phyloP scores from a whole-genome alignment of 1,140 invertebrate genomes.

The Drosophila trapezifrons region DNA sequence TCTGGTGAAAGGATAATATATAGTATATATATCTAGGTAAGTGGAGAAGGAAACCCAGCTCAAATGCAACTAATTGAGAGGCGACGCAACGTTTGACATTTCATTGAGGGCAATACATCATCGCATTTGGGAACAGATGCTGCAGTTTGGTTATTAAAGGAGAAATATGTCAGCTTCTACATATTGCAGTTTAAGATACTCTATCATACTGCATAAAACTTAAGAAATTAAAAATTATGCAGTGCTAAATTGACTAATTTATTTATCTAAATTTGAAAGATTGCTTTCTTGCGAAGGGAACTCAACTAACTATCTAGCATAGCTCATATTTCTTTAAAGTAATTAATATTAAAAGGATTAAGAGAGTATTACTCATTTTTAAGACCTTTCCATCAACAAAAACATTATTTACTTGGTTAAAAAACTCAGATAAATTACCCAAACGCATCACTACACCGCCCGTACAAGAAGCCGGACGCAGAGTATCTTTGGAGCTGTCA shows the following conservation, averaged over 20 bases:
- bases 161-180: too few species aligned
- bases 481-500: slow-evolving; percentile 47
- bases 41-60: neutral
- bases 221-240: fast-evolving
- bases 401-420: neutral
- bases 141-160: slow-evolving; percentile 26
- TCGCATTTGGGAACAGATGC: slow-evolving; percentile 43
- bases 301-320: too few species aligned
- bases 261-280: too few species aligned
- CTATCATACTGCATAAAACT: neutral
- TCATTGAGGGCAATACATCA: slow-evolving; percentile 29
- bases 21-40: neutral
- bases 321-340: too few species aligned
- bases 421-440: neutral
- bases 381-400: neutral
- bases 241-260: too few species aligned
- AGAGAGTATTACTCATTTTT: neutral
- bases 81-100: slow-evolving; percentile 28
- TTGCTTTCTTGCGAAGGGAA: too few species aligned
- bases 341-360: neutral
- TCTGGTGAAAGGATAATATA: neutral
- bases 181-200: neutral
- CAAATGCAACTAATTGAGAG: slow-evolving; percentile 42
- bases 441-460: neutral
- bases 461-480: slow-evolving; percentile 1